A percentile compares a stretch with the other conserved stretches of the same genome.
phyloP scores from a whole-genome alignment of 64 coral and sea anemone species.

The Trachythela sp. region DNA sequence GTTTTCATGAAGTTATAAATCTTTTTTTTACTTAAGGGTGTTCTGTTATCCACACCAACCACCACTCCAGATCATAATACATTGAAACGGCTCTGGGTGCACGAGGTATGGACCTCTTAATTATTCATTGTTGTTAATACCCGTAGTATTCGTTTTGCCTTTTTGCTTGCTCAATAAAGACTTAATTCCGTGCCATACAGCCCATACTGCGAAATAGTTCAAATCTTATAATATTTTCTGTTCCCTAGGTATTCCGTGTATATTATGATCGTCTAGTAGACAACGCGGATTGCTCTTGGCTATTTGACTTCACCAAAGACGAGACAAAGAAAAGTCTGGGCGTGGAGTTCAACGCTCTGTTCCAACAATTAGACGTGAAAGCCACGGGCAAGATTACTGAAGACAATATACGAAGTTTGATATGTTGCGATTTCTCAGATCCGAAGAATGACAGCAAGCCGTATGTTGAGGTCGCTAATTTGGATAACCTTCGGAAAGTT shows the following conservation, averaged over 20 bases:
- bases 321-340: conserved; percentile 62
- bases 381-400: conserved; percentile 74
- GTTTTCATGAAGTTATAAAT: neutral
- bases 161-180: too few relatives aligned
- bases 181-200: too few relatives aligned
- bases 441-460: conserved; percentile 83
- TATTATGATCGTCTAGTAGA: conserved; percentile 97
- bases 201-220: too few relatives aligned
- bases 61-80: conserved; percentile 68
- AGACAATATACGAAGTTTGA: conserved; percentile 84
- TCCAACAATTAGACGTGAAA: conserved; percentile 68
- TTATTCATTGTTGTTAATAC: neutral
- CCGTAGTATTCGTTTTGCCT: too few relatives aligned
- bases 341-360: conserved; percentile 82
- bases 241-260: conserved; percentile 84
- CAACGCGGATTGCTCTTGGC: conserved; percentile 73
- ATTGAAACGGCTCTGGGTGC: conserved; percentile 80
- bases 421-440: conserved; percentile 91
- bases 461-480: conserved; percentile 74
- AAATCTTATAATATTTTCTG: neutral
- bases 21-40: conserved; percentile 42
- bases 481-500: conserved; percentile 69
- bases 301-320: conserved; percentile 62
- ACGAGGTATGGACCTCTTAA: conserved; percentile 67
- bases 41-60: conserved; percentile 77